A percentile compares a stretch with the other conserved stretches of the same genome.
phyloP scores from a whole-genome alignment of 2,888 invertebrate species.

The Euspilapteryx auroguttella region DNA sequence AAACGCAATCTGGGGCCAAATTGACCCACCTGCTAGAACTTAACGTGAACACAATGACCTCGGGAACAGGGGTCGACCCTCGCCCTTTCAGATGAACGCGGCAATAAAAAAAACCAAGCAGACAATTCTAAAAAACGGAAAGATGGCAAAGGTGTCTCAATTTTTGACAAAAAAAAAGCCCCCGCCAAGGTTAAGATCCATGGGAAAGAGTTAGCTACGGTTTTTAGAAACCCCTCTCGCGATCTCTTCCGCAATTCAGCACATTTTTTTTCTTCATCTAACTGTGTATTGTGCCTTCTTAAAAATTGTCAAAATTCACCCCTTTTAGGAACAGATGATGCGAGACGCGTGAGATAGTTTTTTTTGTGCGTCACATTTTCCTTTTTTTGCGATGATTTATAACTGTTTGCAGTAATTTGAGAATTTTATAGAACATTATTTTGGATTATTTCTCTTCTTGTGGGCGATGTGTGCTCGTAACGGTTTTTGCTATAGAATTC shows the following conservation, averaged over 20 bases:
- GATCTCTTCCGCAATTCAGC: constrained; percentile 32
- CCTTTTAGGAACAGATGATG: constrained; percentile 51
- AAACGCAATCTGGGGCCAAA: constrained; percentile 13
- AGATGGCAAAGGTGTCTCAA: constrained; percentile 59
- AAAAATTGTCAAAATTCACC: constrained; percentile 36
- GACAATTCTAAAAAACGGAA: constrained; percentile 39
- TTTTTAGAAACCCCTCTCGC: constrained; percentile 24
- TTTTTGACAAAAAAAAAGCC: constrained; percentile 36
- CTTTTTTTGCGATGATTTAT: constrained; percentile 51
- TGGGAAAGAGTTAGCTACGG: constrained; percentile 58
- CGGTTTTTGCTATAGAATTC: constrained; percentile 18
- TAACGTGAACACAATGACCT: constrained; percentile 20
- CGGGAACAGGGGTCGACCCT: constrained; percentile 34
- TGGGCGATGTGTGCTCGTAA: constrained; percentile 35
- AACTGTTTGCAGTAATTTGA: constrained; percentile 59
- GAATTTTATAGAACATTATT: constrained; percentile 36
- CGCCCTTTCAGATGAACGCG: constrained; percentile 20
- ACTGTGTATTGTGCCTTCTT: constrained; percentile 33
- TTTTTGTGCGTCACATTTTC: constrained; percentile 26
- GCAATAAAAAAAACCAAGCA: constrained; percentile 20
- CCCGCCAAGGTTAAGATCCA: constrained; percentile 56
- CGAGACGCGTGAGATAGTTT: constrained; percentile 49
- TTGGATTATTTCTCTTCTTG: constrained; percentile 15
- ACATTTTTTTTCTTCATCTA: constrained; percentile 24
- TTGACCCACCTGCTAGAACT: constrained; percentile 54